Conservation (phyloP, 2,113 vertebrate genomes). For the Propithecus coquereli region DNA sequence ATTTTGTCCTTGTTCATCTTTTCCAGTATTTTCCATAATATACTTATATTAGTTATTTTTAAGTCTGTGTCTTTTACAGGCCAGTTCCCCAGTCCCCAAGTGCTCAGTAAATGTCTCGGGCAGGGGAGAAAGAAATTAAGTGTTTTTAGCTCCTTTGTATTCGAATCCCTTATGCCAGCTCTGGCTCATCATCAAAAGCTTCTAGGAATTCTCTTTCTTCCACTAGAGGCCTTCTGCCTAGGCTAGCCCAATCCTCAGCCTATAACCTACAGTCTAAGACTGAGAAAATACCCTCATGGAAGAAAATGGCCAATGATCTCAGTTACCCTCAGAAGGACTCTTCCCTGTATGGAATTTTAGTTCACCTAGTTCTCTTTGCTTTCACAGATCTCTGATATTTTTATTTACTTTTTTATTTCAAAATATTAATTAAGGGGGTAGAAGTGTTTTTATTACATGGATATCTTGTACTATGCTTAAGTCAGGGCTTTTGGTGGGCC, state of each 20-base stretch:
- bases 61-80: neutral
- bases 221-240: neutral
- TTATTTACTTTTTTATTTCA: no score
- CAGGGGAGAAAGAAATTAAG: neutral
- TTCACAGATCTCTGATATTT: neutral
- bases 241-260: neutral
- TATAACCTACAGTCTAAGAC: neutral
- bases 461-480: no score
- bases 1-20: neutral
- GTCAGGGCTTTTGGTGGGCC: no score
- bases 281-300: neutral
- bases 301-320: neutral
- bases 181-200: neutral
- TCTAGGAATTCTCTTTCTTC: neutral
- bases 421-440: no score
- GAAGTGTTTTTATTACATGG: no score
- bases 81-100: neutral
- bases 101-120: neutral
- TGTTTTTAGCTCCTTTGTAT: neutral
- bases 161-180: neutral
- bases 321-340: neutral
- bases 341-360: neutral
- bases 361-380: neutral
- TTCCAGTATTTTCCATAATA: neutral
- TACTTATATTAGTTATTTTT: neutral